Evolutionary conservation across 2,797 vertebrate genomes (phyloP).

Genomic region (Pipistrellus pygmaeus): DNA sequence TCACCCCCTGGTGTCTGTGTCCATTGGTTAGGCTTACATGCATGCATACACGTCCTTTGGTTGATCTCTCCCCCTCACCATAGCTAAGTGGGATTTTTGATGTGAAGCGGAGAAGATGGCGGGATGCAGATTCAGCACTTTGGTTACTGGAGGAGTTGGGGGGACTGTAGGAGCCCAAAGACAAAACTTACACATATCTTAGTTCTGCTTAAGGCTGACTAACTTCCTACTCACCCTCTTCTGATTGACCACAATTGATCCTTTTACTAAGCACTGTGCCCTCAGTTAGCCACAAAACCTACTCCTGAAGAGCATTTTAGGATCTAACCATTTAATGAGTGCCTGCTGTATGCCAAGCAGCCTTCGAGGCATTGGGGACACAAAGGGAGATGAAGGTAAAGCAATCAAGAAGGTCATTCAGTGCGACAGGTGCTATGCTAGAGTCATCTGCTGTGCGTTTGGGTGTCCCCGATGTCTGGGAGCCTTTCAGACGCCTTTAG

Average conservation of each 20-base stretch:
- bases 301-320: slow-evolving; percentile 28
- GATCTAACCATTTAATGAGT: neutral
- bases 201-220: slow-evolving; percentile 26
- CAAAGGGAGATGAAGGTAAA: neutral
- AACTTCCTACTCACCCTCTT: neutral
- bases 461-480: neutral
- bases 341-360: neutral
- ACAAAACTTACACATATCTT: neutral
- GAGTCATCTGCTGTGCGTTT: neutral
- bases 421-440: neutral
- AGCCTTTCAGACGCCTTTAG: neutral
- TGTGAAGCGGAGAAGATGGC: neutral
- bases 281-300: slow-evolving; percentile 7
- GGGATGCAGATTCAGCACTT: neutral
- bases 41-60: too few relatives aligned
- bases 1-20: too few relatives aligned
- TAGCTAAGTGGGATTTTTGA: neutral
- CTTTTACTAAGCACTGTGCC: neutral
- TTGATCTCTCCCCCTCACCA: neutral
- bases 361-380: neutral
- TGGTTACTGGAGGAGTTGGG: neutral
- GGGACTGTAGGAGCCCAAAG: neutral
- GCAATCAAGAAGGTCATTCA: too few relatives aligned
- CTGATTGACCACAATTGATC: neutral
- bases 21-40: too few relatives aligned